Evolutionary conservation across 2,888 invertebrate genomes (phyloP).

Genomic region (Yponomeuta sedellus): DNA sequence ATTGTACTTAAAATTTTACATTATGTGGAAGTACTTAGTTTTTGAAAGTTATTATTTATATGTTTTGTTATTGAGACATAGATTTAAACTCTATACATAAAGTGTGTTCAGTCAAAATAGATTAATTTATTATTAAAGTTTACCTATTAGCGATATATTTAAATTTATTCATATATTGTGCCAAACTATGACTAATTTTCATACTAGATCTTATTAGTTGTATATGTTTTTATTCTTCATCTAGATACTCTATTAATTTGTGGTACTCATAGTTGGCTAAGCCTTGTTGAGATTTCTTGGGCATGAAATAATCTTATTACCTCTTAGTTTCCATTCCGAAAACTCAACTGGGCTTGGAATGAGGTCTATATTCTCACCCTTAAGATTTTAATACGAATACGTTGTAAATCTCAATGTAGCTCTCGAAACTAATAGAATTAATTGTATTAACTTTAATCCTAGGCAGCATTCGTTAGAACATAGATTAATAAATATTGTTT

Average conservation of each 20-base stretch:
- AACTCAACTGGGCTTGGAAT: not conserved
- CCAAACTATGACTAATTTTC: slow-evolving; percentile 43
- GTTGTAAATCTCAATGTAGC: slow-evolving; percentile 38
- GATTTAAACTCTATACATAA: slow-evolving; percentile 8
- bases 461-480: slow-evolving; percentile 59
- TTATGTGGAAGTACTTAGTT: slow-evolving; percentile 14
- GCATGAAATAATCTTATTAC: not conserved
- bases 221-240: slow-evolving; percentile 11
- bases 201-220: slow-evolving; percentile 16
- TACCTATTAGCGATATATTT: slow-evolving; percentile 49
- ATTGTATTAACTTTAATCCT: slow-evolving; percentile 65
- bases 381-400: slow-evolving; percentile 11
- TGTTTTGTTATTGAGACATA: slow-evolving; percentile 9
- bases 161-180: slow-evolving; percentile 36
- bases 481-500: slow-evolving; percentile 75
- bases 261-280: slow-evolving; percentile 4
- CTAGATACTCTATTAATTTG: slow-evolving; percentile 6
- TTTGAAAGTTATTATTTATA: slow-evolving; percentile 20
- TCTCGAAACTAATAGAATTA: slow-evolving; percentile 68
- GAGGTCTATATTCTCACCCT: not conserved
- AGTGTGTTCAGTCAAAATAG: slow-evolving; percentile 19
- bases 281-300: not conserved
- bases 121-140: slow-evolving; percentile 34
- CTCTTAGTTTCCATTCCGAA: not conserved
- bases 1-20: slow-evolving; percentile 56